phyloP scores from a whole-genome alignment of 2,113 vertebrate species.

The Nannospalax galili region DNA sequence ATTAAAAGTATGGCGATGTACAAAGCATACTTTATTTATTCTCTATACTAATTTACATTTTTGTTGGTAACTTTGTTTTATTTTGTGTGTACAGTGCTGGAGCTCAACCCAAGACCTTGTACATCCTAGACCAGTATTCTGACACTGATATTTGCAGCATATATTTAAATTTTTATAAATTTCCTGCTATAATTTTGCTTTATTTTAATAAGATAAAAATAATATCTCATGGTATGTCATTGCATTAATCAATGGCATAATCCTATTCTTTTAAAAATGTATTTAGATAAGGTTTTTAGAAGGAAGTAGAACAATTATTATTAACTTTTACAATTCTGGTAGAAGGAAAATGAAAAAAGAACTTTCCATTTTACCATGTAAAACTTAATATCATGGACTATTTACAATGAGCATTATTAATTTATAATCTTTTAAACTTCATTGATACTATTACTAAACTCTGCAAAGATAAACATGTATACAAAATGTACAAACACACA shows the following conservation, averaged over 20 bases:
- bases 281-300: not conserved
- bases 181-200: not conserved
- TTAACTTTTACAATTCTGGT: not conserved
- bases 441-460: not conserved
- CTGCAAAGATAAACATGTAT: not conserved
- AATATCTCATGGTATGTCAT: not conserved
- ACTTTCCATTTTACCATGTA: rapidly evolving
- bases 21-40: not conserved
- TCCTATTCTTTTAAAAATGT: not conserved
- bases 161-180: not conserved
- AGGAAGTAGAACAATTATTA: not conserved
- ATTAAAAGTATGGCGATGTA: not conserved
- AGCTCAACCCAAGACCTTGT: not conserved
- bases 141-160: not conserved
- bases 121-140: not conserved
- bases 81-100: not conserved
- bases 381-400: not conserved
- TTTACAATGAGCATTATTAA: not conserved
- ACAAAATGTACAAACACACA: not conserved
- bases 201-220: not conserved
- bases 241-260: not conserved
- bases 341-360: not conserved
- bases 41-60: not conserved
- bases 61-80: not conserved
- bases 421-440: not conserved